phyloP scores from a whole-genome alignment of 2,797 vertebrate genomes.

The Brotula barbata region DNA sequence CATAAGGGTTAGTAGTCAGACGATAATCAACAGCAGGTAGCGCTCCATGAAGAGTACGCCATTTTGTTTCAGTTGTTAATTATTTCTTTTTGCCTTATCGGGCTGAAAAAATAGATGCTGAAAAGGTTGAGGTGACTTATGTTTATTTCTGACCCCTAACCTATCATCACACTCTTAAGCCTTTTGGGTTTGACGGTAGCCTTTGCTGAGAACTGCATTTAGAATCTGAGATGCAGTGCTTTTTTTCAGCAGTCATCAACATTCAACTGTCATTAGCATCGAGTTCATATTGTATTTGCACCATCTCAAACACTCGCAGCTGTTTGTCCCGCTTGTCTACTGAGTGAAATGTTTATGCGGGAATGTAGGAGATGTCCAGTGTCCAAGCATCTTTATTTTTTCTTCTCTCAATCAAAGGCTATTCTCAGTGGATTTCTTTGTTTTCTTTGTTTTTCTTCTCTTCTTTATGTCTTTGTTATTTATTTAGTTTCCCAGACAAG shows the following conservation, averaged over 20 bases:
- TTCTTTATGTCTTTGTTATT: neutral
- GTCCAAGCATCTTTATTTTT: slow-evolving; percentile 2
- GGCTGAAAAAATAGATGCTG: too few species aligned
- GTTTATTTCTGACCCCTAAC: too few species aligned
- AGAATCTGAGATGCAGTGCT: neutral
- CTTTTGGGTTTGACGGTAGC: neutral
- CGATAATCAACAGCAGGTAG: neutral
- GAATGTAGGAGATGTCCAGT: slow-evolving; percentile 27
- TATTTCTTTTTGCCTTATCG: too few species aligned
- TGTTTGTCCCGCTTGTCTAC: slow-evolving; percentile 23
- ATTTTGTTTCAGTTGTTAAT: neutral
- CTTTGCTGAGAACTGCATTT: neutral
- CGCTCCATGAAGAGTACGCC: neutral
- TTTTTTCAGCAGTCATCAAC: neutral
- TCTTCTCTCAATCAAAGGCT: neutral
- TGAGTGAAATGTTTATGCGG: slow-evolving; percentile 40
- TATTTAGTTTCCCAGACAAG: neutral
- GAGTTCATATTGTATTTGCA: slow-evolving; percentile 8
- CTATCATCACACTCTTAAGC: too few species aligned
- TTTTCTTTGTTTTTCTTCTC: slow-evolving; percentile 15
- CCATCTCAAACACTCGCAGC: neutral
- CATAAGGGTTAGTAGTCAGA: neutral
- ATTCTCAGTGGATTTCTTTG: slow-evolving; percentile 1
- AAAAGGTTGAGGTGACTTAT: too few species aligned
- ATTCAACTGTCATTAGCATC: neutral